Percentiles rank a stretch among this genome's conserved stretches.
These are phyloP conservation scores for Ceratina japonica DNA, from an alignment of 1,140 invertebrate genomes.

Conservation along the genomic window DNA sequence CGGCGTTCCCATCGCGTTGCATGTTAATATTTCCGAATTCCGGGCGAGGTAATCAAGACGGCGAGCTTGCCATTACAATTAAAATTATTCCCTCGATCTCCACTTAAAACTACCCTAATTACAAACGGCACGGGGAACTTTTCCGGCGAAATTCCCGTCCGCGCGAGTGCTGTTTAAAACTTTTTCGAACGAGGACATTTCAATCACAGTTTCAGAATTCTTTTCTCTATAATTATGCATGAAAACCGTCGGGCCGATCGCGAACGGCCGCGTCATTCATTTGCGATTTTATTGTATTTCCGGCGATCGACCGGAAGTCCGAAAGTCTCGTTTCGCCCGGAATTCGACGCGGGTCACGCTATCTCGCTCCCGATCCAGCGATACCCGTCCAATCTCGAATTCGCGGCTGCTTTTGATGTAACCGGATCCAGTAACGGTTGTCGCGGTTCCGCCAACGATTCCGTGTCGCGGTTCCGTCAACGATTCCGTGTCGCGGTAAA, in stretches of 20 bases:
- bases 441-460: slow-evolving; percentile 1
- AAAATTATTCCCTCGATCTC: slow-evolving; percentile 9
- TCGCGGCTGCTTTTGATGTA: slow-evolving; percentile 1
- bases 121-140: too few relatives aligned
- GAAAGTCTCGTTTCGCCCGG: not conserved
- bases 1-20: not conserved
- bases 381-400: not conserved
- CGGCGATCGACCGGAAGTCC: not conserved
- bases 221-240: not conserved
- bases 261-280: too few relatives aligned
- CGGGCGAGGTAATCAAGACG: slow-evolving; percentile 8
- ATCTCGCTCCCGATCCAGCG: not conserved
- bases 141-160: not conserved
- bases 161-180: not conserved
- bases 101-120: not conserved
- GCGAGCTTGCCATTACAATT: not conserved
- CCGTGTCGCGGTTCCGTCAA: not conserved
- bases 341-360: too few relatives aligned
- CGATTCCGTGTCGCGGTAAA: not conserved
- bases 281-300: not conserved
- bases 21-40: slow-evolving; percentile 16
- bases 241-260: too few relatives aligned
- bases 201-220: not conserved
- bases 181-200: slow-evolving; percentile 6
- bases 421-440: not conserved